These are phyloP conservation scores for Sminthurinus signatus DNA, from an alignment of 1,140 invertebrate species.

Conservation along the genomic window DNA sequence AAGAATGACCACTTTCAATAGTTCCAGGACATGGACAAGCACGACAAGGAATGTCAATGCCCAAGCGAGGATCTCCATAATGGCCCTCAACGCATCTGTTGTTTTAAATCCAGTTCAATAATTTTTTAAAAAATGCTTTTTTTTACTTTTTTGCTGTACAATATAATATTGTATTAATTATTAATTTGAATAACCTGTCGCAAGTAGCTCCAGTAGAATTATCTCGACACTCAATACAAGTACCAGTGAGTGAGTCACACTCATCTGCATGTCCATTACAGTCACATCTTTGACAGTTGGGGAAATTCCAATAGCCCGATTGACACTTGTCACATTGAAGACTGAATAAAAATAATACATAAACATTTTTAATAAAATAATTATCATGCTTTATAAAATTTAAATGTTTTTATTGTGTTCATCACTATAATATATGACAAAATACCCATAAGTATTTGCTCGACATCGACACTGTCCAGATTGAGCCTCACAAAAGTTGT, in stretches of 20 bases:
- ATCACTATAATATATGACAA: too few species aligned
- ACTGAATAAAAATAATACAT: too few species aligned
- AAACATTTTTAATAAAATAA: too few species aligned
- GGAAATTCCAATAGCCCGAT: constrained; percentile 93
- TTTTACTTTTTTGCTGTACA: too few species aligned
- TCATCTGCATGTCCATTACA: constrained; percentile 94
- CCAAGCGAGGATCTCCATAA: constrained; percentile 90
- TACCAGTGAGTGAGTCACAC: constrained; percentile 87
- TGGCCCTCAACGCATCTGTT: constrained; percentile 82
- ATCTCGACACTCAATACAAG: constrained; percentile 81
- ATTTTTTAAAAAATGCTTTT: not conserved
- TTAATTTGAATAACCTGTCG: too few species aligned
- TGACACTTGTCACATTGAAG: constrained; percentile 89
- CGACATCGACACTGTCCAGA: constrained; percentile 93
- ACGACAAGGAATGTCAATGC: constrained; percentile 81
- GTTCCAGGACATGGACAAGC: constrained; percentile 91
- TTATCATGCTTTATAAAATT: too few species aligned
- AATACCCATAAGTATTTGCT: constrained; percentile 87
- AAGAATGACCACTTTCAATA: constrained; percentile 68
- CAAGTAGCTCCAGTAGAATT: constrained; percentile 77
- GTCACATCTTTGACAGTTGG: constrained; percentile 86
- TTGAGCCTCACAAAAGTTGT: constrained; percentile 92
- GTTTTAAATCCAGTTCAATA: constrained; percentile 20
- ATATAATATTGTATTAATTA: too few species aligned
- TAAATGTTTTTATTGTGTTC: too few species aligned